phyloP scores from a whole-genome alignment of 2,113 vertebrate species.

The Sinocyclocheilus anshuiensis region DNA sequence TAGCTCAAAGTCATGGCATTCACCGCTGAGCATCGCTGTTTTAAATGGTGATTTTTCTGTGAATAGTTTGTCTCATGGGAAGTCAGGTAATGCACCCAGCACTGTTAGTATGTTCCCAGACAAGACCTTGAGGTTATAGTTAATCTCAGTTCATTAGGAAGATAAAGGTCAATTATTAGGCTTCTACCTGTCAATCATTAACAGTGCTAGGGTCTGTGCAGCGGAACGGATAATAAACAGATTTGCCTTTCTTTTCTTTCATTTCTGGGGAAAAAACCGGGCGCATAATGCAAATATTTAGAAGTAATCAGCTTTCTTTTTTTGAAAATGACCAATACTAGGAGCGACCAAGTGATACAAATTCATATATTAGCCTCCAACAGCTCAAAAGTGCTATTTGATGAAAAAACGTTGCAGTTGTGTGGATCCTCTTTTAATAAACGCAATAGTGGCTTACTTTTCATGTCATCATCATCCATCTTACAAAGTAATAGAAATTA shows the following conservation, averaged over 20 bases:
- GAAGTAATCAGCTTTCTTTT: neutral
- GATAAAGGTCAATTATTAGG: constrained; percentile 76
- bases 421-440: too few species aligned
- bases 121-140: constrained; percentile 75
- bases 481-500: too few species aligned
- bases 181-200: constrained; percentile 72
- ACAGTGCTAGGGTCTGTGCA: constrained; percentile 53
- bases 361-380: neutral
- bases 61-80: constrained; percentile 5
- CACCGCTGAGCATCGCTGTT: neutral
- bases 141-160: constrained; percentile 78
- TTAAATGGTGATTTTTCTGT: neutral
- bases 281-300: neutral
- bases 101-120: constrained; percentile 47
- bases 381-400: too few species aligned
- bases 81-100: constrained; percentile 1
- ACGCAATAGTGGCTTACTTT: neutral
- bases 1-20: too few species aligned
- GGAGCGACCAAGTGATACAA: neutral
- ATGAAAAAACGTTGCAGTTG: too few species aligned
- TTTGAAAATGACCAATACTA: neutral
- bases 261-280: neutral
- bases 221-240: constrained; percentile 39
- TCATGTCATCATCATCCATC: neutral
- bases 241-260: neutral